Evolutionary conservation across 2,113 vertebrate genomes (phyloP).

Genomic region (Oceanites oceanicus): DNA sequence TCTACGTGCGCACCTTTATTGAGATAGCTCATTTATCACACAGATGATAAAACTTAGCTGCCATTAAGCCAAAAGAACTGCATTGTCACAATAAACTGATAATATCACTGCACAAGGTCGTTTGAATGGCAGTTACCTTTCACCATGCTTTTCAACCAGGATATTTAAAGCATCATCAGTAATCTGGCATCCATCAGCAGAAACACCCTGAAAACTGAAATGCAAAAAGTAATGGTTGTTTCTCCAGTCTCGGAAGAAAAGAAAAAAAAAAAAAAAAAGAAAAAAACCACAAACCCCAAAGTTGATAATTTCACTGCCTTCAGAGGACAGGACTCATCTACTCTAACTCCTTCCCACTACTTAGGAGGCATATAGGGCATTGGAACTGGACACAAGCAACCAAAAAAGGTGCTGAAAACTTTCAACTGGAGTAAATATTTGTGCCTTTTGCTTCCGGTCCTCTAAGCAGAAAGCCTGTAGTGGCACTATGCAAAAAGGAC

Average conservation of each 20-base stretch:
- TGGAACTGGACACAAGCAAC: background rate
- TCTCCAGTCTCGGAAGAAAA: background rate
- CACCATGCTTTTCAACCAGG: conserved; percentile 44
- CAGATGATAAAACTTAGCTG: background rate
- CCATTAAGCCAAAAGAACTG: background rate
- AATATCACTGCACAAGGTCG: background rate
- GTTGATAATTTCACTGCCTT: background rate
- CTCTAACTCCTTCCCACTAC: background rate
- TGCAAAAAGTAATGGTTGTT: background rate
- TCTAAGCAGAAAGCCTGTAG: background rate
- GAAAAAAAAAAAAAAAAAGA: no score
- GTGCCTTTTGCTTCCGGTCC: background rate
- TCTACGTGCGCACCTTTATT: background rate
- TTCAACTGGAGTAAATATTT: background rate
- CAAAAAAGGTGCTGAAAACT: background rate
- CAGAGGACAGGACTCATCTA: background rate
- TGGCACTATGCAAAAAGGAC: background rate
- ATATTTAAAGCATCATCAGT: conserved; percentile 54
- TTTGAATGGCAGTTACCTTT: conserved; percentile 41
- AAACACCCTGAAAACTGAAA: conserved; percentile 43
- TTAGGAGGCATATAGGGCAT: background rate
- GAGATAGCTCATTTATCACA: background rate
- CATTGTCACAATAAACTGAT: background rate
- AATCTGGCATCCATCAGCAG: conserved; percentile 57
- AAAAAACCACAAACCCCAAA: background rate